A percentile compares a stretch with the other conserved stretches of the same genome.
Conservation (phyloP, 2,113 vertebrate species). For the Calyptommatus sinebrachiatus region DNA sequence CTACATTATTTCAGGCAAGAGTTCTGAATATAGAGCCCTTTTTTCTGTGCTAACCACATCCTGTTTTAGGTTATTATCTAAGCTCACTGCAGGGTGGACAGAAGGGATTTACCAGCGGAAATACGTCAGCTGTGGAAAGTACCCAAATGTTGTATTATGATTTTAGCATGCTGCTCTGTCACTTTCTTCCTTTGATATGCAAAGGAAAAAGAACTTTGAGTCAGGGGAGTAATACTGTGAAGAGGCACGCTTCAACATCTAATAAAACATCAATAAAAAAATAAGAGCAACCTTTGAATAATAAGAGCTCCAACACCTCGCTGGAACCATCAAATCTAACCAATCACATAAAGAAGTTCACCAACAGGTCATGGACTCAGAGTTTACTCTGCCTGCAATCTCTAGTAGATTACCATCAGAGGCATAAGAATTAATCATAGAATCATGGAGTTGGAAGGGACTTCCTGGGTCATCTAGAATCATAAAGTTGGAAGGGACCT, state of each 20-base stretch:
- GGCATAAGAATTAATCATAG: too few species aligned
- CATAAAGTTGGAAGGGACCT: too few species aligned
- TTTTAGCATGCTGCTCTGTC: not conserved
- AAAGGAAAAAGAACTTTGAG: not conserved
- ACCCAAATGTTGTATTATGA: conserved; percentile 5
- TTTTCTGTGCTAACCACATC: conserved; percentile 17
- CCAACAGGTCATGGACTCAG: too few species aligned
- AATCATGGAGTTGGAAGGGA: too few species aligned
- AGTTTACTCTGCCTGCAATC: too few species aligned
- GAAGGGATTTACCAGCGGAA: conserved; percentile 24
- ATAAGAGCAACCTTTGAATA: too few species aligned
- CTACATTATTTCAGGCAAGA: not conserved
- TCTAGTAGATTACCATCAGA: too few species aligned
- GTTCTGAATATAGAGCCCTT: not conserved
- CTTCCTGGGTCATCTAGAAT: too few species aligned
- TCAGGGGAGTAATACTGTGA: not conserved
- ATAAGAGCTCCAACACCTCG: too few species aligned
- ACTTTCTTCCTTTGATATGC: not conserved
- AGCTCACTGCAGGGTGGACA: not conserved
- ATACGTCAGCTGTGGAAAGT: conserved; percentile 13
- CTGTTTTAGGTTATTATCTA: not conserved
- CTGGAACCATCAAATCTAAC: too few species aligned
- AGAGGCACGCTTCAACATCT: not conserved
- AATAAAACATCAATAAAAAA: too few species aligned
- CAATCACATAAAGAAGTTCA: too few species aligned